A percentile compares a stretch with the other conserved stretches of the same genome.
Evolutionary conservation across 2,797 vertebrate genomes (phyloP).

Genomic region (Coracias cyanogaster): DNA sequence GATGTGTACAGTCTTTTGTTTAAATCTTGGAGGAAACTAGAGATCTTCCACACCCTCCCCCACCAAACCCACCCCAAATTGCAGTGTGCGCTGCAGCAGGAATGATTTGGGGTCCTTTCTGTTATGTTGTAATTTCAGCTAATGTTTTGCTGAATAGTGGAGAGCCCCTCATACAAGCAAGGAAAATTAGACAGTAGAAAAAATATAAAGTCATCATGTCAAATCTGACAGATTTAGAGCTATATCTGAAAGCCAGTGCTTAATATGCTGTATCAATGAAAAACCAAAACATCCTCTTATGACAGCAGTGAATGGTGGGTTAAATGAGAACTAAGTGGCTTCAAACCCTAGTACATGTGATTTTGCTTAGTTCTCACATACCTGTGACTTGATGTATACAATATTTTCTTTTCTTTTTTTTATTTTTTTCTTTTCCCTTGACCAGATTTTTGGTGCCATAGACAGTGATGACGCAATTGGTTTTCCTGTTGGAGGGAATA

Average conservation of each 20-base stretch:
- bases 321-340: background rate
- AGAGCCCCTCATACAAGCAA: background rate
- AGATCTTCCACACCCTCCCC: background rate
- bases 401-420: background rate
- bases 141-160: background rate
- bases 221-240: background rate
- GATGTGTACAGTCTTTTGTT: background rate
- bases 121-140: background rate
- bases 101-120: background rate
- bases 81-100: background rate
- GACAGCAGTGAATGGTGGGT: background rate
- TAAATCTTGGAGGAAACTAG: background rate
- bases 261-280: background rate
- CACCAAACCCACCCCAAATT: background rate
- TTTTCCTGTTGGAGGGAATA: constrained; percentile 89
- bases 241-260: background rate
- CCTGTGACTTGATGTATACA: background rate
- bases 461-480: constrained; percentile 88
- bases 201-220: background rate
- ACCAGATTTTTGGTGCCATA: constrained; percentile 92
- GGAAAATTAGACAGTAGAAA: background rate
- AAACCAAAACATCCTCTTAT: background rate
- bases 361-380: background rate
- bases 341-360: background rate
- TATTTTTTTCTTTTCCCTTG: background rate